phyloP scores from a whole-genome alignment of 2,888 invertebrate species.

The Muschampia plurimacula region DNA sequence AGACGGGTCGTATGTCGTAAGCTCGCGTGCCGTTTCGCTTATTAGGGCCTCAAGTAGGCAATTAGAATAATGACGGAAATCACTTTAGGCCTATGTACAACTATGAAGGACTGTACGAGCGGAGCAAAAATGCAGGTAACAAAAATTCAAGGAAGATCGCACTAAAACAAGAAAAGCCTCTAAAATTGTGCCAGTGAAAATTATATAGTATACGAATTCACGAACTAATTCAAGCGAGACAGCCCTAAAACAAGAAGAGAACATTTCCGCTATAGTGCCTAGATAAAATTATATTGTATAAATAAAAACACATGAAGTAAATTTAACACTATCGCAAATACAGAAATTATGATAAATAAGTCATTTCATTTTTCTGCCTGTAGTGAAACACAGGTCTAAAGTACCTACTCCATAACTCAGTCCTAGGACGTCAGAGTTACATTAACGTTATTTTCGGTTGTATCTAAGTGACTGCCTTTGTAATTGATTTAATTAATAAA shows the following conservation, averaged over 20 bases:
- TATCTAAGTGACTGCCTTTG: conserved; percentile 29
- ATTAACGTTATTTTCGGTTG: conserved; percentile 43
- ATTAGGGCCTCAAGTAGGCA: conserved; percentile 45
- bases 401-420: conserved; percentile 41
- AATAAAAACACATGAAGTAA: no score
- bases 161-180: no score
- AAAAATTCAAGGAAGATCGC: neutral
- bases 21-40: conserved; percentile 39
- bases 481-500: conserved; percentile 38
- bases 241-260: no score
- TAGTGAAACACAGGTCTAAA: conserved; percentile 20
- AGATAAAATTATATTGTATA: no score
- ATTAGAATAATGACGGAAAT: conserved; percentile 47
- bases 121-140: neutral
- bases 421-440: conserved; percentile 38
- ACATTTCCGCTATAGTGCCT: no score
- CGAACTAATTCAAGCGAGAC: no score
- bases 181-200: no score
- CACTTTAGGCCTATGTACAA: conserved; percentile 15
- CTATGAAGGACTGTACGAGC: neutral
- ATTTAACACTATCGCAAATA: no score
- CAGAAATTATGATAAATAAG: neutral
- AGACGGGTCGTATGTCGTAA: conserved; percentile 16
- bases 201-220: no score
- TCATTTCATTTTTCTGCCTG: neutral